Base-by-base conservation (phyloP, 2,888 invertebrate genomes). In the Cartodere bifasciata region DNA sequence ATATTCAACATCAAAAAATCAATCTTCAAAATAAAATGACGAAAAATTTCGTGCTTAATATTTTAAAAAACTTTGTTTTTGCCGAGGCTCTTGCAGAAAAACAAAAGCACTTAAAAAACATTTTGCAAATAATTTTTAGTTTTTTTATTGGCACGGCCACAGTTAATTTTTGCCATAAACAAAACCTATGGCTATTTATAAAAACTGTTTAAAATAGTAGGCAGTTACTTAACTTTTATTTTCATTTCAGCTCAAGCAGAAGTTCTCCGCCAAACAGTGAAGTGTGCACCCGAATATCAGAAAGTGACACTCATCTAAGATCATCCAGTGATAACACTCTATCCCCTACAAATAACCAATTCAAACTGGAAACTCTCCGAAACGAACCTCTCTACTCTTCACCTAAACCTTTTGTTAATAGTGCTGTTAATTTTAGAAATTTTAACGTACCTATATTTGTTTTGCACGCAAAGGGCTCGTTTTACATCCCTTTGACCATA, bases 391-490 rank as follows among this genome's bases (percentile, higher is more conserved):
- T 43, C 17, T 44, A 41, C 26, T 47, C 46, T 4, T 44, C 49
- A 4, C 40, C 29, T 16, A 42, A 42, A 32, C 22, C 36, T 3
- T 26, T 37, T 14, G 35, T 28, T 20, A 39, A 46, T 23, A 36
- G 33, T 29, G 29, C 32, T 27, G 41, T 44, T 16, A 25, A 41
- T 21, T 49, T 51, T 35, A 46, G 45, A 16, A 60, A 59, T 10
- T 64, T 72, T 40, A 68, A 72, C 28, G 78, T 91, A 28, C 91
- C 92, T 0, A 81, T 90, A 21, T 92, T 92, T 58, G 90, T 87
- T 3, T 64, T 92, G 20, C 88, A 91, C 56, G 72, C 87, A n/a
- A 75, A 79, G 40, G 90, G 91, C 22, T 70, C 76, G 27, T 91
- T 82, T 60, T 92, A 92, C 63, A 72, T 92, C 31, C 91, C 92